Conservation (phyloP, 35 echinoderm and acorn worm genomes). For the Lytechinus variegatus region DNA sequence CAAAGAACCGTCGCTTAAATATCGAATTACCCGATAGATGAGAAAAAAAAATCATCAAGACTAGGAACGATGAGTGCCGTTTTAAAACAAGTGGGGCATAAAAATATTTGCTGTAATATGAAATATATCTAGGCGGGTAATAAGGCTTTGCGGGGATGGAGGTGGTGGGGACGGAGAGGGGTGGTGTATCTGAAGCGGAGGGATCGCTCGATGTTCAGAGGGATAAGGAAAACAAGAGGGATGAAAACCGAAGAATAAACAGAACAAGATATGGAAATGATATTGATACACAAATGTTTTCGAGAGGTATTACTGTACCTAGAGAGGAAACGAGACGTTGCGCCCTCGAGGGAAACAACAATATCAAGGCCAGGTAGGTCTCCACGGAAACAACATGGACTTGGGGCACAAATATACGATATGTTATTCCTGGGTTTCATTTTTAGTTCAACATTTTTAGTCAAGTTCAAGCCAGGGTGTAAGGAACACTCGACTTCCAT, state of each 20-base stretch:
- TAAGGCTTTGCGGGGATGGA: not conserved
- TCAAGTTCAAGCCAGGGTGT: not conserved
- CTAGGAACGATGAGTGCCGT: not conserved
- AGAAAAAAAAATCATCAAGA: not conserved
- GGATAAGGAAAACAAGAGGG: not conserved
- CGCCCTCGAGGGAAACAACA: not conserved
- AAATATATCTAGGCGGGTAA: not conserved
- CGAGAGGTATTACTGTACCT: not conserved
- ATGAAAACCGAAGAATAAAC: not conserved
- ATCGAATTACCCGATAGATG: not conserved
- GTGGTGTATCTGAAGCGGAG: no score
- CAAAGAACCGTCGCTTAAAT: not conserved
- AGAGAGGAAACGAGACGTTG: not conserved
- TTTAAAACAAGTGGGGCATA: not conserved
- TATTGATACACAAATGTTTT: conserved; percentile 1
- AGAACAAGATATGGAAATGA: not conserved
- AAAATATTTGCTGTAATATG: not conserved
- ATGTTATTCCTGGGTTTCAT: not conserved
- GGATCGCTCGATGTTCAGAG: no score
- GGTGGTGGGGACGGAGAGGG: no score
- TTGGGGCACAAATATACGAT: not conserved
- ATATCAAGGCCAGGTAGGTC: not conserved
- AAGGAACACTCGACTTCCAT: no score
- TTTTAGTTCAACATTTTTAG: not conserved
- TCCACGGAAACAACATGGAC: not conserved